Evolutionary conservation across 1,140 invertebrate species (phyloP), one percentile per base, ranked within the genome.

Genomic region (Cepaea nemoralis): DNA sequence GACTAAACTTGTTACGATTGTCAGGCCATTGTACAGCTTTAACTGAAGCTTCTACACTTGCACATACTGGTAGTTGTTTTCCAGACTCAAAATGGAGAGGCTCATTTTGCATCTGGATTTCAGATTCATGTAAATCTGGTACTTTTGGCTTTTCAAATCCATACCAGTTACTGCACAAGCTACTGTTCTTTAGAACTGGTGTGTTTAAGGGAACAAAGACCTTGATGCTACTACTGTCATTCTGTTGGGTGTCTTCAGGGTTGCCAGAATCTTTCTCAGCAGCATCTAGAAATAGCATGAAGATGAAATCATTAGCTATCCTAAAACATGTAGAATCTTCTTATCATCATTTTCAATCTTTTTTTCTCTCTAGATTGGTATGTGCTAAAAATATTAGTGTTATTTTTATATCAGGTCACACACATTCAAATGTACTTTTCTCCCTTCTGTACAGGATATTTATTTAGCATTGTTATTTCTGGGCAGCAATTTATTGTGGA

Each of bases 151-250:
- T 77, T 59, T 63, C 69, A 66, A 78, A 86, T 6, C 83, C 84
- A 81, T 80, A 83, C 35, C 70, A 69, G 0, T 66, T 67, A 40
- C 48, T 37, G 35, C 50, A 81, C 3, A 39, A 27, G 35, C 8
- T 33, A 27, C 82, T 77, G 33, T 80, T 81, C 6, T 82, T 71
- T 37, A 87, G 80, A 42, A 87, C 76, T 35, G 86, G 86, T 69
- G 83, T 84, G 27, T 39, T 22, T 19, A 87, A 73, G 37, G 85
- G 86, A 19, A 82, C 39, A 74, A 87, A 85, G 33, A 6, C 33
- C n/a, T 63, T 27, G 27, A 31, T 2, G 19, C 3, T 31, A 1
- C 6, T 63, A 31, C 59, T 63, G n/a, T 27, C 27, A 63, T 0
- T 31, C 27, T 63, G 59, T 5, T 31, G 5, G 5, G 22, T 24